Conservation (phyloP, 2,797 vertebrate species). For the Chelonia mydas region DNA sequence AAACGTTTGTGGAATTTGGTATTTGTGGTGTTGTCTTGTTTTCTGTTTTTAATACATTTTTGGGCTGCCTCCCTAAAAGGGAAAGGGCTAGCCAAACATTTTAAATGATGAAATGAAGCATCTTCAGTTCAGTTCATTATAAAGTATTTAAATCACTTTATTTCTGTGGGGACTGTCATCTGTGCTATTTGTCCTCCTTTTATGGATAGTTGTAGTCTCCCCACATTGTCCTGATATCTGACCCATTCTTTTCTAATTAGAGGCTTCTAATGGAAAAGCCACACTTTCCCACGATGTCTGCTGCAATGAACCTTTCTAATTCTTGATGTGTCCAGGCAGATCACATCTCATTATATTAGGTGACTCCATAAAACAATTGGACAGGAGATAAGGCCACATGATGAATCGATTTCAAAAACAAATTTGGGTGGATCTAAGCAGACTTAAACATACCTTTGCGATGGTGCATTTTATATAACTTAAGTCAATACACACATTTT, state of each 20-base stretch:
- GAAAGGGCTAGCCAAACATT: conserved; percentile 27
- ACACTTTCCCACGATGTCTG: conserved; percentile 62
- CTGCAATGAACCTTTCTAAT: conserved; percentile 67
- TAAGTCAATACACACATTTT: background rate
- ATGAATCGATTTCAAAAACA: conserved; percentile 54
- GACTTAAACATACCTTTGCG: background rate
- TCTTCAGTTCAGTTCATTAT: conserved; percentile 69
- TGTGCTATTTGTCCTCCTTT: conserved; percentile 37
- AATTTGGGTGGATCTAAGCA: conserved; percentile 40
- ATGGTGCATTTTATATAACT: background rate
- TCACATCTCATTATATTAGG: conserved; percentile 73
- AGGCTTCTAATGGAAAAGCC: conserved; percentile 68
- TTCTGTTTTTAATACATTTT: conserved; percentile 25
- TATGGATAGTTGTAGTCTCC: conserved; percentile 40
- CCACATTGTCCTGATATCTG: conserved; percentile 55
- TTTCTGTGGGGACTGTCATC: conserved; percentile 62
- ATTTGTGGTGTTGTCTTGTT: background rate
- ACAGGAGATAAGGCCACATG: conserved; percentile 44
- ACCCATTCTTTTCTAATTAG: conserved; percentile 69
- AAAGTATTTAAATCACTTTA: conserved; percentile 69
- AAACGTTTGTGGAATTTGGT: background rate
- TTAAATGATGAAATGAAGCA: conserved; percentile 57
- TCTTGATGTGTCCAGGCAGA: conserved; percentile 65
- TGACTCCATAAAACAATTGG: conserved; percentile 72
- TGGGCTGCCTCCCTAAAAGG: background rate